Percentiles rank a stretch among this genome's conserved stretches.
These are phyloP conservation scores for Gymnoscopelus braueri DNA, from an alignment of 2,797 vertebrate species.

Conservation along the genomic window DNA sequence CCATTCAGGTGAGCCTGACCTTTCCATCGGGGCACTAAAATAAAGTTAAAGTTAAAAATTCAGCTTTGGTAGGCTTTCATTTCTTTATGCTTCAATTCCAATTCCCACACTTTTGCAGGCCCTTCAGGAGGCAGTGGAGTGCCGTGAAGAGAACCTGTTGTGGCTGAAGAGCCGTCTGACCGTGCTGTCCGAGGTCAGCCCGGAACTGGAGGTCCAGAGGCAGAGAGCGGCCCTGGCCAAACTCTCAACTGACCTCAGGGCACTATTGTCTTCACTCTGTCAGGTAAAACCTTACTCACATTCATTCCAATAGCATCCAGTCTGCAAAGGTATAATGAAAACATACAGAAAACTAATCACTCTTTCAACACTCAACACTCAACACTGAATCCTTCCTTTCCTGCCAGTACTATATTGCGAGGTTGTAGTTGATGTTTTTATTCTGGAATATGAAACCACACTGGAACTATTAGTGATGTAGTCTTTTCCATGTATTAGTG, in stretches of 20 bases:
- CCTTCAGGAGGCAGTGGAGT: conserved; percentile 78
- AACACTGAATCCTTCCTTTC: no score
- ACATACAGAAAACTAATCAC: no score
- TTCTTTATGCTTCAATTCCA: conserved; percentile 14
- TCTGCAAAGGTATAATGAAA: neutral
- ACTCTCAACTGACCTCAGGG: conserved; percentile 85
- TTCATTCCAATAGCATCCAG: neutral
- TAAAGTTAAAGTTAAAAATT: neutral
- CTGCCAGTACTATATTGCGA: no score
- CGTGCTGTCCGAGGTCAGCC: conserved; percentile 82
- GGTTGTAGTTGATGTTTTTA: no score
- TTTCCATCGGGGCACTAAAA: conserved; percentile 1
- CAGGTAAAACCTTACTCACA: conserved; percentile 78
- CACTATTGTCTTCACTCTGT: conserved; percentile 80
- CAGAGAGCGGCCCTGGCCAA: conserved; percentile 84
- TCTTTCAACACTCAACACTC: no score
- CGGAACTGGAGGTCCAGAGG: conserved; percentile 85
- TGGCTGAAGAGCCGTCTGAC: conserved; percentile 89
- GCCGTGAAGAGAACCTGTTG: conserved; percentile 82
- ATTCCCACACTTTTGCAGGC: conserved; percentile 68
- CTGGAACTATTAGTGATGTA: no score
- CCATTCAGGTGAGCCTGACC: conserved; percentile 74
- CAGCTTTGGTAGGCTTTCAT: neutral
- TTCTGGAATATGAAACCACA: no score
- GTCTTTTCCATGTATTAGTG: no score